Evolutionary conservation across 2,113 vertebrate species (phyloP), one percentile per base, ranked within the genome.

Genomic region (Monarcha castaneiventris): DNA sequence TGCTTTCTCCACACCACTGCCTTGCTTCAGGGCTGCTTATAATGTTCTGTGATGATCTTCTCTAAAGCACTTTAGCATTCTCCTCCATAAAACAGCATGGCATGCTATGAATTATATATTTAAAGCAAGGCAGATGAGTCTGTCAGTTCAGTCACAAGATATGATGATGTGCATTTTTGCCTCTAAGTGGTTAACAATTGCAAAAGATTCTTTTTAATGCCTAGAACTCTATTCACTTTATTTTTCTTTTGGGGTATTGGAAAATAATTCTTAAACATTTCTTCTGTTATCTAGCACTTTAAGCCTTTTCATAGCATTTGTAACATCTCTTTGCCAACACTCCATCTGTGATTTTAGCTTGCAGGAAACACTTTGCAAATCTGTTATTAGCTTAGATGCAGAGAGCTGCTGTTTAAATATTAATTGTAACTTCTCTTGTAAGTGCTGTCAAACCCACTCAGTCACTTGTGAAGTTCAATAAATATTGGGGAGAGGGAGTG

Each of bases 371-470:
- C 58, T 97, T 95, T 69, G 66, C 58, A 46, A 14, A 89, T 97
- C 43, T 81, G 32, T 94, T 94, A 82, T 93, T 95, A 92, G 73
- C 79, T 95, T 87, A 78, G 55, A 79, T 87, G 64, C 55, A 87
- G 75, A 87, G 69, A 94, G 37, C 59, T 89, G 49, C 56, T 89
- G 67, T 91, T 97, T 91, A 96, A 97, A 93, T 96, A 96, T 95
- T 92, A 94, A 91, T 87, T 94, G 80, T 79, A 67, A 49, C 55
- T 91, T 81, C 49, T 80, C 33, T 89, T 48, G 3, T 25, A 37
- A 77, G 81, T 87, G 62, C 87, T 35, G 69, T 78, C 78, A 87
- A 87, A 86, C 22, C 54, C 63, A 61, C 49, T 54, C 69, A 56
- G 66, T 74, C 83, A 61, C 61, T 94, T 71, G 11, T 54, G 54